Base-by-base conservation (phyloP, 2,113 vertebrate species). In the Mormyrus iriodes region DNA sequence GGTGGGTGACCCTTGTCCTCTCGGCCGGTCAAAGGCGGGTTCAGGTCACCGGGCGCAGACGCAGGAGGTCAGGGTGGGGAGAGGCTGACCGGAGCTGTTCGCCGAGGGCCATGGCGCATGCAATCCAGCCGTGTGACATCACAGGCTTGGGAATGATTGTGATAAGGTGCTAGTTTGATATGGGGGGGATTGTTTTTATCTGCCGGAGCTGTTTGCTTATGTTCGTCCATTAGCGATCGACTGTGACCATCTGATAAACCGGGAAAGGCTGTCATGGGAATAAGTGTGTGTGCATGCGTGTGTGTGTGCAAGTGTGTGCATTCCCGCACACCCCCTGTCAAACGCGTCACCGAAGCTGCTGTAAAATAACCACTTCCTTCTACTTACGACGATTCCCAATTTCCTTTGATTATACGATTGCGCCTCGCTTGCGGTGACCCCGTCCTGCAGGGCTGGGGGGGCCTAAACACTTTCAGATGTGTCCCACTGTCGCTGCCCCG, bases 161-260 rank as follows among this genome's bases (percentile, higher is more conserved):
- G 92, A 95, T 96, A 93, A 95, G 96, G 93, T 96, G 95, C 95
- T 95, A 95, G 91, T 91, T 94, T 95, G 94, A 97, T 93, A 92
- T 31, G 92, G 91, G 91, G 90, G 90, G 85, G 90, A 90, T n/a
- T n/a, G 89, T 49, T 91, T 79, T 48, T 90, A 44, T 35, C 21
- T 83, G 88, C 89, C 85, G n/a, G 27, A 15, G 31, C 42, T 73
- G 86, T 42, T 73, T n/a, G 86, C 73, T 44, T 35, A n/a, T 52
- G 52, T 89, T 48, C 53, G 55, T 39, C 52, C 21, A 79, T 65
- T 79, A 84, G 10, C 48, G 10, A 86, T 48, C 13, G 51, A n/a
- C 44, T 79, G 49, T 48, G 15, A 53, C 85, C 15, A 90, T 89
- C 39, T 44, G 53, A 88, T 83, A 88, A 90, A 92, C 24, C 89